phyloP scores from a whole-genome alignment of 1,140 invertebrate genomes.

The Hycleus cichorii region DNA sequence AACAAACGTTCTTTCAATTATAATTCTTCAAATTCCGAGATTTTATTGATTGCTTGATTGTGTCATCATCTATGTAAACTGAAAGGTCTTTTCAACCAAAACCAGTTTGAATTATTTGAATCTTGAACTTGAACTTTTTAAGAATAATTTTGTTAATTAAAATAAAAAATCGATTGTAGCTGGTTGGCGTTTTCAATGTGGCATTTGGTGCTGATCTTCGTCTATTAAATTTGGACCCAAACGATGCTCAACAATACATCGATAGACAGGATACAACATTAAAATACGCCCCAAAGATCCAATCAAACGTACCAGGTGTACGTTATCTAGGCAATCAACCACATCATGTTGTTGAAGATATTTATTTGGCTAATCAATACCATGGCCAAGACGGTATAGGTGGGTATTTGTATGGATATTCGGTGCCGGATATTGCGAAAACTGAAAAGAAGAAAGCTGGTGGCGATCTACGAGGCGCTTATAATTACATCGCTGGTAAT shows the following conservation, averaged over 20 bases:
- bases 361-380: slow-evolving; percentile 56
- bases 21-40: too few relatives aligned
- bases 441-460: slow-evolving; percentile 46
- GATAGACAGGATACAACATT: slow-evolving; percentile 41
- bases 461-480: slow-evolving; percentile 46
- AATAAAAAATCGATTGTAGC: too few relatives aligned
- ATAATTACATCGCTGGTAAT: slow-evolving; percentile 44
- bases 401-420: slow-evolving; percentile 56
- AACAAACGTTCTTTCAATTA: too few relatives aligned
- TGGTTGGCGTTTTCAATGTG: too few relatives aligned
- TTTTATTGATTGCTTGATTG: too few relatives aligned
- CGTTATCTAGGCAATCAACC: slow-evolving; percentile 48
- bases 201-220: slow-evolving; percentile 17
- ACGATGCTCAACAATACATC: slow-evolving; percentile 53
- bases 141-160: too few relatives aligned
- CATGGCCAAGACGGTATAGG: slow-evolving; percentile 54
- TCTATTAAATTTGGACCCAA: slow-evolving; percentile 50
- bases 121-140: too few relatives aligned
- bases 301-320: slow-evolving; percentile 43
- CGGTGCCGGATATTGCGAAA: slow-evolving; percentile 56
- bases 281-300: slow-evolving; percentile 46
- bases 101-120: too few relatives aligned
- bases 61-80: too few relatives aligned
- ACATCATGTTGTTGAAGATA: slow-evolving; percentile 57
- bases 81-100: too few relatives aligned